These are phyloP conservation scores for Timema podura DNA, from an alignment of 2,888 invertebrate genomes.

Conservation along the genomic window DNA sequence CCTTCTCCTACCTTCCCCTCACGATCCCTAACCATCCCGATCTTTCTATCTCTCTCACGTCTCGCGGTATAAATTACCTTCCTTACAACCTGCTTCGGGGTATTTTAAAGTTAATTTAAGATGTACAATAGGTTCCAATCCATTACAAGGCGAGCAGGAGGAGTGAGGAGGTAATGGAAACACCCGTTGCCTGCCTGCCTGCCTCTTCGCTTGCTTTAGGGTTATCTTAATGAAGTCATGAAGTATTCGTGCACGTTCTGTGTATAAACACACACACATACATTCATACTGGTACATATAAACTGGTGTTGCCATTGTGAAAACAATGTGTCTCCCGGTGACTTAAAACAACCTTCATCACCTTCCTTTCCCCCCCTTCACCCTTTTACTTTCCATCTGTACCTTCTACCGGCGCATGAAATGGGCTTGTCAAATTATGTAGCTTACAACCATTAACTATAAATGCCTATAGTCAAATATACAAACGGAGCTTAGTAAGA, in stretches of 20 bases:
- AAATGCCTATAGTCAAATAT: no score
- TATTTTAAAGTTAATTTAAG: constrained; percentile 43
- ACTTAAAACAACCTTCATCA: no score
- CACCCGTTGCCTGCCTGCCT: background rate
- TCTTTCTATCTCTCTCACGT: background rate
- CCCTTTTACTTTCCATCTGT: no score
- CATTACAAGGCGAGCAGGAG: constrained; percentile 36
- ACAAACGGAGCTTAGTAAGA: no score
- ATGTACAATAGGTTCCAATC: constrained; percentile 44
- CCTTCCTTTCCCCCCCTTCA: no score
- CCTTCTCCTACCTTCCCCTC: background rate
- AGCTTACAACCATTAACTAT: no score
- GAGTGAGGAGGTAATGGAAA: constrained; percentile 15
- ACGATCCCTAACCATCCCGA: background rate
- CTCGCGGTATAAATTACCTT: constrained; percentile 15
- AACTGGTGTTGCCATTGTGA: no score
- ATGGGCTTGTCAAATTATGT: no score
- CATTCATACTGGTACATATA: no score
- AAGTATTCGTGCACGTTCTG: background rate
- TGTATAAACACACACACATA: no score
- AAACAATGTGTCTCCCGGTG: no score
- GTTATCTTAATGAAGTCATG: constrained; percentile 16
- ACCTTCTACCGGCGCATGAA: no score
- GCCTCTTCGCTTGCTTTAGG: background rate
- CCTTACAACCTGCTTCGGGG: constrained; percentile 31